A percentile compares a stretch with the other conserved stretches of the same genome.
phyloP scores from a whole-genome alignment of 1,140 invertebrate genomes.

The Pogonognathellus flavescens region DNA sequence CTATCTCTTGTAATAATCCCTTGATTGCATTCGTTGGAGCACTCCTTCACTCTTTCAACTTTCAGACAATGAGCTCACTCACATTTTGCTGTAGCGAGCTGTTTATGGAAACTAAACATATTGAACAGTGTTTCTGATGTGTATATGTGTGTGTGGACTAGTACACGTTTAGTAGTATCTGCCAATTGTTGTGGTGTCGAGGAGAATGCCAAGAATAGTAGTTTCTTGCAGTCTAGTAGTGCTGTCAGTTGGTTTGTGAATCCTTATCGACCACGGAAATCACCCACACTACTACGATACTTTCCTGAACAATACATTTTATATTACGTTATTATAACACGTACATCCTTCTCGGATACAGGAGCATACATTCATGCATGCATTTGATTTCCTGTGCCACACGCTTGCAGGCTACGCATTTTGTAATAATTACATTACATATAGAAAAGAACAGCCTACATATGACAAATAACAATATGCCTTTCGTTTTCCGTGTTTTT shows the following conservation, averaged over 20 bases:
- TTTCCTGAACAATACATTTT: not conserved
- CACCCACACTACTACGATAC: not conserved
- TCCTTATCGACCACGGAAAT: conserved; percentile 45
- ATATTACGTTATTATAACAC: conserved; percentile 5
- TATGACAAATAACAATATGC: not conserved
- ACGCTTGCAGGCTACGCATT: not conserved
- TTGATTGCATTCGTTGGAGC: not conserved
- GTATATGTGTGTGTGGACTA: no score
- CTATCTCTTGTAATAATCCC: not conserved
- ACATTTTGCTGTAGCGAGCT: not conserved
- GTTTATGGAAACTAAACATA: not conserved
- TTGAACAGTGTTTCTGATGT: no score
- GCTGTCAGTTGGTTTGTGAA: conserved; percentile 22
- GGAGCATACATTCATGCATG: conserved; percentile 25
- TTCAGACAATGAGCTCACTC: not conserved
- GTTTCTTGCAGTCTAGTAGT: no score
- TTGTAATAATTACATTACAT: no score
- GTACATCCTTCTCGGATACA: conserved; percentile 27
- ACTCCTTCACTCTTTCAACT: not conserved
- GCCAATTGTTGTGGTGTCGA: no score
- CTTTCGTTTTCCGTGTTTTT: conserved; percentile 10
- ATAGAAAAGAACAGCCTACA: not conserved
- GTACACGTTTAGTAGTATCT: no score
- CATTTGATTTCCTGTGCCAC: conserved; percentile 8
- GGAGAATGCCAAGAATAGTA: no score